A percentile compares a stretch with the other conserved stretches of the same genome.
Evolutionary conservation across 2,797 vertebrate genomes (phyloP).

Genomic region (Brachyrhaphis roseni): DNA sequence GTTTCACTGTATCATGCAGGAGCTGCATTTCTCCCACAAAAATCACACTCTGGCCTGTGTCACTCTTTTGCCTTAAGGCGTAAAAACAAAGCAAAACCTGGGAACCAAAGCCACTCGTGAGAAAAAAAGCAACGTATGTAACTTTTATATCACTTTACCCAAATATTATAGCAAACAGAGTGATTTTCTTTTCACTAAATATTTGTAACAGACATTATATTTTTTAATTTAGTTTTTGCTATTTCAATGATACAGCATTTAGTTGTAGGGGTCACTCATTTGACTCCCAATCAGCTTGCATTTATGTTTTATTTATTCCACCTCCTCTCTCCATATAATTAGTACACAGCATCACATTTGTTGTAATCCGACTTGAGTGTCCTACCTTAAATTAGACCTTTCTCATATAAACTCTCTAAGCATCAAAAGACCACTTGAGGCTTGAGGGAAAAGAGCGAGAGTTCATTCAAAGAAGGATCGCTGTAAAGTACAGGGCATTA

Average conservation of each 20-base stretch:
- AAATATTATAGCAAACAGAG: slow-evolving; percentile 20
- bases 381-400: slow-evolving; percentile 46
- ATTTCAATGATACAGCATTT: slow-evolving; percentile 12
- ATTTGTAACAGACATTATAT: slow-evolving; percentile 2
- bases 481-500: slow-evolving; percentile 69
- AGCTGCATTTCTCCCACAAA: slow-evolving; percentile 65
- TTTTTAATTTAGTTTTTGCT: neutral
- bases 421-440: slow-evolving; percentile 52
- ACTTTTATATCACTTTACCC: slow-evolving; percentile 13
- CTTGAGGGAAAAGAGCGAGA: slow-evolving; percentile 37
- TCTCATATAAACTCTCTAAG: slow-evolving; percentile 36
- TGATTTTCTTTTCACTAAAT: neutral
- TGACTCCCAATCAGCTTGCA: slow-evolving; percentile 28
- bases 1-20: slow-evolving; percentile 70
- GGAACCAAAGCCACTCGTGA: slow-evolving; percentile 71
- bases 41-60: slow-evolving; percentile 79
- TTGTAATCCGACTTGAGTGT: slow-evolving; percentile 30
- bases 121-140: slow-evolving; percentile 27
- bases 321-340: slow-evolving; percentile 35
- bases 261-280: slow-evolving; percentile 18
- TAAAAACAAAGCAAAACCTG: slow-evolving; percentile 75
- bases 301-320: slow-evolving; percentile 18
- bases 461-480: slow-evolving; percentile 51
- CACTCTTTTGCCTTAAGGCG: slow-evolving; percentile 72
- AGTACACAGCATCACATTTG: slow-evolving; percentile 40